Evolutionary conservation across 2,888 invertebrate species (phyloP), one percentile per base, ranked within the genome.

Genomic region (Oscheius sp.): DNA sequence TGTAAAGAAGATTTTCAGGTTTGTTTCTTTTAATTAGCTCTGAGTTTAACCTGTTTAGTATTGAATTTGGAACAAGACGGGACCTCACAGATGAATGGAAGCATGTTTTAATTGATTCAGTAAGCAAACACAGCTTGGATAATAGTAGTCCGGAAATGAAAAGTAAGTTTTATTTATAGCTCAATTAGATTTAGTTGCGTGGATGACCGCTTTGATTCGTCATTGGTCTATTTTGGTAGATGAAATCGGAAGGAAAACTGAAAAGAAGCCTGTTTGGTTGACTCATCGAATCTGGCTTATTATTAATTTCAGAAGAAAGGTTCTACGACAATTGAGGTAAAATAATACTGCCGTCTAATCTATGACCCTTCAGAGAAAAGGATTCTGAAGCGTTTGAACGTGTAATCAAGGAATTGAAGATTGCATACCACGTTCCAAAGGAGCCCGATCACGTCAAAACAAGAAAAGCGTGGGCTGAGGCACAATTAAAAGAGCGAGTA

Each of bases 191-290:
- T 64, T 69, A 85, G 85, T 85, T 69, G 85, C 81, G 15, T 83
- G 79, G 82, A 70, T 80, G 55, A 85, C 85, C 5, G 84, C 82
- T 31, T 70, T 81, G 15, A 86, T 85, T 69, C 81, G 85, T 15
- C 84, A 85, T 58, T 86, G 82, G 83, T 83, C 82, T 12, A 75
- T 79, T 52, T 74, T 84, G 10, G 81, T 81, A 20, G 84, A 84
- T 34, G 82, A 83, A n/a, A 74, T 84, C 33, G 65, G 71, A 45
- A 68, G 76, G 63, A 64, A 74, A 25, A 79, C 80, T 4, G 72
- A 73, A 12, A 82, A 82, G 75, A 80, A 80, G 64, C 84, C 85
- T 8, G 81, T 76, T 0, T 84, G 83, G 83, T 65, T 86, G 15
- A 81, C 78, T 0, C 78, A 80, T 61, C 72, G 79, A 2, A 81